Evolutionary conservation across 2,113 vertebrate species (phyloP), one percentile per base, ranked within the genome.

Genomic region (Morone chrysops): DNA sequence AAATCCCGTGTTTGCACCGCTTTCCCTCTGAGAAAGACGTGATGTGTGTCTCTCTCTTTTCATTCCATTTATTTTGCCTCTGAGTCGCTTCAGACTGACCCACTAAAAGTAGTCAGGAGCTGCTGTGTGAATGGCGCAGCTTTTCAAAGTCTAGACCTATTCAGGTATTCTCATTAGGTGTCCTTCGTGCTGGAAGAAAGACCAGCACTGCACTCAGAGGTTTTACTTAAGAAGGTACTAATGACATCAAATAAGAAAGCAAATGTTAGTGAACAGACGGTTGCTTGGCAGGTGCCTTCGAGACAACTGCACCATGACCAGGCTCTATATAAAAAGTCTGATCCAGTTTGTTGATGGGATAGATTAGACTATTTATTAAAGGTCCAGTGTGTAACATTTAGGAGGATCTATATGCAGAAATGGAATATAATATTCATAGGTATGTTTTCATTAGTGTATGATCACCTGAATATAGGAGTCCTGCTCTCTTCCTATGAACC

Each of bases 61-160:
- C 60, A 18, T 53, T 82, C 6, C 17, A 13, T 67, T 73, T 18
- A 16, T 70, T 56, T 5, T 22, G 65, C 38, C 18, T 18, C 25
- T 17, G 50, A 5, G 10, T 56, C 16, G 4, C 60, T 38, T 65
- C 73, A 76, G 54, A 20, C 68, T 57, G 70, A 72, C 70, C 53
- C 43, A 14, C 13, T 80, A 48, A 82, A 70, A 78, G 70, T 45
- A 75, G 45, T 66, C 78, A 69, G 18, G 14, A 16, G 65, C 80
- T 22, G 80, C 62, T 6, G 22, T 5, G n/a, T 85, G 36, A 78
- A 82, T 57, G 60, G 8, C 4, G n/a, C 48, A 18, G 59, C 66
- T 61, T 88, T 75, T 84, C 71, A 65, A 53, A 38, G 82, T 87
- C 81, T 84, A 75, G 78, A 89, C 66, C 5, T 77, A 74, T 78